Base-by-base conservation (phyloP, 2,888 invertebrate genomes). In the Nomada fucata region DNA sequence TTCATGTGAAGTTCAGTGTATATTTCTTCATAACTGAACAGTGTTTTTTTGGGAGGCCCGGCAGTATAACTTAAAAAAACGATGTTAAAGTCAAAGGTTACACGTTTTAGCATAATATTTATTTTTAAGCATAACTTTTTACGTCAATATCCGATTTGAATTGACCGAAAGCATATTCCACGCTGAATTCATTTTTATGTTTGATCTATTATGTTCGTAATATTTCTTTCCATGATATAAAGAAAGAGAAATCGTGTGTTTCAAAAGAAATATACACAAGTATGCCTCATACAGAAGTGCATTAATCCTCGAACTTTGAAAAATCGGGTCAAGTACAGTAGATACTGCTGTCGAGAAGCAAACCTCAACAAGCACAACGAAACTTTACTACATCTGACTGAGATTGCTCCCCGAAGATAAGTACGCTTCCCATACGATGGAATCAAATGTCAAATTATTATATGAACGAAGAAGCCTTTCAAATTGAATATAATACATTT, bases 281-380 rank as follows among this genome's bases (percentile, higher is more conserved):
- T 15, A 3, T 20, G 20, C 20, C 20, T 20, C 20, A 15, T 15
- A 1, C 36, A 42, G 20, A 53, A 53, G 44, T 47, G 59, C 59
- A 60, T 70, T 59, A 47, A 60, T 60, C 26, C 29, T 29, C 29
- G 59, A 70, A 70, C 20, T n/a, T 70, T 59, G 70, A 36, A 60
- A 70, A 70, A 60, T 60, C 29, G 29, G 59, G 59, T 70, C 29
- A 70, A 60, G 57, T 59, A 42, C 18, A 44, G 29, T 29, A 5
- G 29, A 23, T 42, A n/a, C 42, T 44, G 47, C 26, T 57, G n/a
- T 59, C n/a, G 57, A 59, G 70, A 15, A 60, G 29, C 44, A 20
- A 57, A 26, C 11, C 44, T 26, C n/a, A 18, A 59, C 29, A 20
- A 20, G 47, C 47, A 59, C 7, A n/a, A 18, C 18, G 29, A 44